These are phyloP conservation scores for Anneissia japonica DNA, from an alignment of 35 echinoderm and acorn worm genomes.

Conservation along the genomic window DNA sequence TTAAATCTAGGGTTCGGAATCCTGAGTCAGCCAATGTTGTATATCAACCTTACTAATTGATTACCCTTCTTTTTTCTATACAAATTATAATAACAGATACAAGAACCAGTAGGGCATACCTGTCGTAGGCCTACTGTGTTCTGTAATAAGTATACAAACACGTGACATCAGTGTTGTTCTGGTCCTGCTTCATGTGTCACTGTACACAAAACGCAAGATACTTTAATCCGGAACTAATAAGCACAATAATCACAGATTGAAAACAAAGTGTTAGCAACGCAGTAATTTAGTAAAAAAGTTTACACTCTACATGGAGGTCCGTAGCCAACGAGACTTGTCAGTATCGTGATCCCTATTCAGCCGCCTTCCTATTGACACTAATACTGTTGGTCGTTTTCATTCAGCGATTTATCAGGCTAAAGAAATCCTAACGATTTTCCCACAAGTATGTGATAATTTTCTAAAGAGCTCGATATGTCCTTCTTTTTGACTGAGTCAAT, in stretches of 20 bases:
- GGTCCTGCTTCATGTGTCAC: no score
- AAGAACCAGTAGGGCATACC: no score
- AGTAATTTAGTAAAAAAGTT: not conserved
- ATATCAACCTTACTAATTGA: no score
- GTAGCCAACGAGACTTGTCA: not conserved
- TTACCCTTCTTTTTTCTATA: no score
- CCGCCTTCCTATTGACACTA: not conserved
- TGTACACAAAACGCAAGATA: not conserved
- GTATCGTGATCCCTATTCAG: not conserved
- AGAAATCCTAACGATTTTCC: not conserved
- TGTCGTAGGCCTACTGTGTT: no score
- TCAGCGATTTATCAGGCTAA: not conserved
- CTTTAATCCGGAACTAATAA: not conserved
- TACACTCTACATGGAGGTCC: not conserved
- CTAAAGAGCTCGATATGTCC: not conserved
- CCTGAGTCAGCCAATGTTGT: no score
- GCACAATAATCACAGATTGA: not conserved
- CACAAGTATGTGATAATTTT: not conserved
- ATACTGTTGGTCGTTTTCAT: no score
- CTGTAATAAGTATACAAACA: no score
- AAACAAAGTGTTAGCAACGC: not conserved
- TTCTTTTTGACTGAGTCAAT: not conserved
- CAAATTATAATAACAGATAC: no score
- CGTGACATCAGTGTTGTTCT: no score
- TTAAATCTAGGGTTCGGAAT: no score